Conservation (phyloP, 2,797 vertebrate species). For the Phrynocephalus guinanensis region DNA sequence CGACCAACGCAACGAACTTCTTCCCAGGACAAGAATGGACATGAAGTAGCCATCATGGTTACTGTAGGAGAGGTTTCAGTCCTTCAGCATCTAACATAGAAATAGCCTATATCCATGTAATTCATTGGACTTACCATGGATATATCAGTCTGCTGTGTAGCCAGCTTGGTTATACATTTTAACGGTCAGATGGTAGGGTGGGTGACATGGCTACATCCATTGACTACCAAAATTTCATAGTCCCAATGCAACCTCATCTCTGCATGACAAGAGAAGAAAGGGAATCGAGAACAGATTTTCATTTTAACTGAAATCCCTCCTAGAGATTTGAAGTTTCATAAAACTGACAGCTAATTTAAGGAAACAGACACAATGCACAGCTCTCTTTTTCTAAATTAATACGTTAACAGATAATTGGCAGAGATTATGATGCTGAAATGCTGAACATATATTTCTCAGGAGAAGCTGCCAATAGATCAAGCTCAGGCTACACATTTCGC, state of each 20-base stretch:
- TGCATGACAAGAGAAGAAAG: neutral
- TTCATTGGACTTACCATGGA: neutral
- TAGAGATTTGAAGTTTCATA: conserved; percentile 1
- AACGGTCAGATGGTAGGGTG: neutral
- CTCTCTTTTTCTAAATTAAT: neutral
- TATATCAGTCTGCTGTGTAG: neutral
- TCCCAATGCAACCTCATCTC: neutral
- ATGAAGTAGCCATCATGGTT: too few species aligned
- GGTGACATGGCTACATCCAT: neutral
- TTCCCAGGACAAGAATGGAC: too few species aligned
- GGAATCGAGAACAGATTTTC: neutral
- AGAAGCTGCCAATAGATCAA: conserved; percentile 28
- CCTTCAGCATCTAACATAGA: too few species aligned
- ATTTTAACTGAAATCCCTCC: conserved; percentile 11
- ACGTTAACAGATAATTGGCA: conserved; percentile 30
- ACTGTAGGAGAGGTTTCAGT: too few species aligned
- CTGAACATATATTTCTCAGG: neutral
- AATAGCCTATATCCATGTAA: neutral
- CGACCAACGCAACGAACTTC: too few species aligned
- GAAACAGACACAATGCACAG: neutral
- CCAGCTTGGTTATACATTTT: neutral
- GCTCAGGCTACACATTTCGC: neutral
- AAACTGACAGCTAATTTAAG: neutral
- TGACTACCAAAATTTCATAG: neutral
- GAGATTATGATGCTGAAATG: neutral